phyloP scores from a whole-genome alignment of 1,140 invertebrate genomes.

The Leptinotarsa texana region DNA sequence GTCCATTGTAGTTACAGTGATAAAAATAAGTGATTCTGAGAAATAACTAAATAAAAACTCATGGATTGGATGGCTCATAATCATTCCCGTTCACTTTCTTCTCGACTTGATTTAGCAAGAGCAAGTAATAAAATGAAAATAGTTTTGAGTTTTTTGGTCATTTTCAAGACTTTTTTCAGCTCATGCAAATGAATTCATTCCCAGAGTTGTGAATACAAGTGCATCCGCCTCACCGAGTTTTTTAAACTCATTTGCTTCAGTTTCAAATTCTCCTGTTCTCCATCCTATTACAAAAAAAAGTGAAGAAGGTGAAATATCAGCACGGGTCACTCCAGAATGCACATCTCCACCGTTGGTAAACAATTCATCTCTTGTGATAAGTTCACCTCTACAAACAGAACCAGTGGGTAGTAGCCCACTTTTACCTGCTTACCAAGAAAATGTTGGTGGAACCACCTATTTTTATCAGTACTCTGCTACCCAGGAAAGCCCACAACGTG shows the following conservation, averaged over 20 bases:
- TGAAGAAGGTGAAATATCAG: conserved; percentile 30
- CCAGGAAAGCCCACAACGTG: conserved; percentile 28
- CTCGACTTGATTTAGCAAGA: conserved; percentile 38
- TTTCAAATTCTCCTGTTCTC: conserved; percentile 26
- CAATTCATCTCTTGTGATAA: conserved; percentile 20
- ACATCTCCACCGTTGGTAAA: conserved; percentile 29
- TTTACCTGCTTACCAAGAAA: conserved; percentile 67
- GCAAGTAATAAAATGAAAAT: conserved; percentile 34
- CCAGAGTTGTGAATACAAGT: conserved; percentile 35
- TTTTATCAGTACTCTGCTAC: conserved; percentile 72
- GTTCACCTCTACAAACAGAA: conserved; percentile 22
- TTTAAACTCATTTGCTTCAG: conserved; percentile 20
- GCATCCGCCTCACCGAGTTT: conserved; percentile 34
- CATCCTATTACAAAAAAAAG: conserved; percentile 34
- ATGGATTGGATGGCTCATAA: conserved; percentile 42
- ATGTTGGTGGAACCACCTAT: conserved; percentile 92
- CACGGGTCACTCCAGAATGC: conserved; percentile 30
- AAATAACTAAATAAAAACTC: conserved; percentile 18
- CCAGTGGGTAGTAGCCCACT: conserved; percentile 12
- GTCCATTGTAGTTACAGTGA: background rate
- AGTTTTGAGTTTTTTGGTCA: conserved; percentile 10
- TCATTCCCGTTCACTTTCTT: conserved; percentile 36
- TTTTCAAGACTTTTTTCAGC: conserved; percentile 32
- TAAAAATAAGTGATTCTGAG: conserved; percentile 24
- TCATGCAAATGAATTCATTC: conserved; percentile 38